Percentiles rank a stretch among this genome's conserved stretches.
Conservation (phyloP, 2,113 vertebrate genomes). For the Azemiops feae region DNA sequence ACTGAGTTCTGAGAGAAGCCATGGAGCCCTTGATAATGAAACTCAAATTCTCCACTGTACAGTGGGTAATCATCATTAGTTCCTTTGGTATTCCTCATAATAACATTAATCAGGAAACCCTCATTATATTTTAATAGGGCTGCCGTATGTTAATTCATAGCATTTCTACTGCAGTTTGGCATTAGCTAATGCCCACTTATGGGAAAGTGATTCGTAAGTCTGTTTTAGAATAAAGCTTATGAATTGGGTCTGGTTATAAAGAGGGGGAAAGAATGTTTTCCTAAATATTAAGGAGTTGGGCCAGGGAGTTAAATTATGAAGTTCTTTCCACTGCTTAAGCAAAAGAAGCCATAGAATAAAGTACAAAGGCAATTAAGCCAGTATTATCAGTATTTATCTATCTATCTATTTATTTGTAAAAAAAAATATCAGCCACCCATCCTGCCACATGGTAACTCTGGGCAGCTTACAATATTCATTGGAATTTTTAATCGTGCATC, state of each 20-base stretch:
- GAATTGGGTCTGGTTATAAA: background rate
- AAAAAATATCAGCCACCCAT: too few relatives aligned
- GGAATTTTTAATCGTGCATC: background rate
- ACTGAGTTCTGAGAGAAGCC: conserved; percentile 6
- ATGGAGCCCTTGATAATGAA: conserved; percentile 6
- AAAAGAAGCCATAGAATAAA: background rate
- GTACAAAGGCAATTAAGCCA: background rate
- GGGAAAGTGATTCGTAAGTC: conserved; percentile 4
- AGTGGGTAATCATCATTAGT: conserved; percentile 47
- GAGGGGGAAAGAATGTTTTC: background rate
- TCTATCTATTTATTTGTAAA: too few relatives aligned
- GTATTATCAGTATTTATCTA: background rate
- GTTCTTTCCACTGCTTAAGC: background rate
- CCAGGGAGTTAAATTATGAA: background rate
- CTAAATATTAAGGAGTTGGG: background rate
- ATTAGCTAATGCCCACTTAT: background rate
- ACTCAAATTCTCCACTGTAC: conserved; percentile 20
- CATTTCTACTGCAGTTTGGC: conserved; percentile 35
- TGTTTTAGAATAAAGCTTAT: conserved; percentile 3
- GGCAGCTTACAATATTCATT: background rate
- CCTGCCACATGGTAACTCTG: too few relatives aligned
- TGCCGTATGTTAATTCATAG: conserved; percentile 34
- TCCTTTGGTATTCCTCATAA: conserved; percentile 42
- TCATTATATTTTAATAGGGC: conserved; percentile 58
- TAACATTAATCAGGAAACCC: conserved; percentile 37